Conservation (phyloP, 2,113 vertebrate species). For the Paratilapia polleni region DNA sequence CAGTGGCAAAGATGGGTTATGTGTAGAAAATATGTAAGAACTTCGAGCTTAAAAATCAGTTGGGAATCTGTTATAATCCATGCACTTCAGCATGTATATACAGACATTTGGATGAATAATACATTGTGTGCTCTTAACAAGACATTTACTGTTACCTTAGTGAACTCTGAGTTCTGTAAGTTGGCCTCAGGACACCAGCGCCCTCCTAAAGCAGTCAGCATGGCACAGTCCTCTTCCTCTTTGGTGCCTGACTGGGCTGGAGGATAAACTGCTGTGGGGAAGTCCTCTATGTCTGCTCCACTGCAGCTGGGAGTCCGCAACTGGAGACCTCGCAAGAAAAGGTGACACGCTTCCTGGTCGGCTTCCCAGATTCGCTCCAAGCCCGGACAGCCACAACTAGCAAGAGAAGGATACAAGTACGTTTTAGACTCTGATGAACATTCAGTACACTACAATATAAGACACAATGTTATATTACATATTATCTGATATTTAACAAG, state of each 20-base stretch:
- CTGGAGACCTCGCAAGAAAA: constrained; percentile 83
- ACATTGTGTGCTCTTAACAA: constrained; percentile 15
- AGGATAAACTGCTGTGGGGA: constrained; percentile 45
- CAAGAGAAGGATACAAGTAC: not conserved
- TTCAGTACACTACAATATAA: no score
- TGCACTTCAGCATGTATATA: not conserved
- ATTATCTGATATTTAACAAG: no score
- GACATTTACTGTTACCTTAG: constrained; percentile 81
- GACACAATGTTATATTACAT: no score
- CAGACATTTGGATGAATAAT: constrained; percentile 14
- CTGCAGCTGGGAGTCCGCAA: constrained; percentile 75
- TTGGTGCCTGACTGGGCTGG: constrained; percentile 52
- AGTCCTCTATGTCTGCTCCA: constrained; percentile 73
- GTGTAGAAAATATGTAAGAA: constrained; percentile 10
- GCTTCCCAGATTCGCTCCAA: constrained; percentile 88
- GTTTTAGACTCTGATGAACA: not conserved
- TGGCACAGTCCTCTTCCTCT: constrained; percentile 77
- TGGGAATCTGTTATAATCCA: constrained; percentile 15
- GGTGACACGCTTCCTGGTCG: constrained; percentile 88
- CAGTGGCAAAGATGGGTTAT: not conserved
- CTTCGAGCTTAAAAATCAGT: not conserved
- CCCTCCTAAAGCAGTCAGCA: constrained; percentile 69
- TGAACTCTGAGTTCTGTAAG: constrained; percentile 77
- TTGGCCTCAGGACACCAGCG: constrained; percentile 67
- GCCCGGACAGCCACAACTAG: constrained; percentile 82